phyloP scores from a whole-genome alignment of 2,113 vertebrate genomes.

The Pica pica region DNA sequence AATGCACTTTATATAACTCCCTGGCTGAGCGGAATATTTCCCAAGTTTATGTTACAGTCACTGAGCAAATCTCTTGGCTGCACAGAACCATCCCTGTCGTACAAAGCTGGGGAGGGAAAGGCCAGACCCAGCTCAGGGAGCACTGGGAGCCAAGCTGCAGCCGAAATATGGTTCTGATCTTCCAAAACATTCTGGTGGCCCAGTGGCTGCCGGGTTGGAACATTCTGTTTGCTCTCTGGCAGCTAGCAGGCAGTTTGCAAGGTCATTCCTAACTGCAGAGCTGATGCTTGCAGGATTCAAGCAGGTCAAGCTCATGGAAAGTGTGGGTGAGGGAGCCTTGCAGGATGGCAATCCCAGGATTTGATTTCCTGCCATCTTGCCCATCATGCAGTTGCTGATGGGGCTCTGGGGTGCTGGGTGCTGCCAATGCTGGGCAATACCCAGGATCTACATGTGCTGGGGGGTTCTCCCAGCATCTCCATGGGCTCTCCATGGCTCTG shows the following conservation, averaged over 20 bases:
- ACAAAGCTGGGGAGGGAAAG: not conserved
- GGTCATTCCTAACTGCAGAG: not conserved
- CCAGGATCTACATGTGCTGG: fast-evolving
- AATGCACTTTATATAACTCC: not conserved
- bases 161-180: not conserved
- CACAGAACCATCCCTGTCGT: not conserved
- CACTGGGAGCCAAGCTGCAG: not conserved
- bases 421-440: fast-evolving
- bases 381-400: not conserved
- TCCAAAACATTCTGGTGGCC: not conserved
- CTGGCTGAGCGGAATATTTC: not conserved
- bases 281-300: not conserved
- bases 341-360: not conserved
- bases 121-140: not conserved
- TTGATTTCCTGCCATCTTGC: not conserved
- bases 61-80: not conserved
- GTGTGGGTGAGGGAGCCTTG: not conserved
- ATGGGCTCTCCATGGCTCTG: not conserved
- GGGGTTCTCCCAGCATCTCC: not conserved
- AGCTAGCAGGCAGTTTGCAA: not conserved
- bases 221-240: not conserved
- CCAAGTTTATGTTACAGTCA: not conserved
- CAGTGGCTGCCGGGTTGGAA: not conserved
- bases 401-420: not conserved
- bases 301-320: not conserved